Percentiles rank a stretch among this genome's conserved stretches.
Conservation (phyloP, 2,888 invertebrate species). For the Xanthorhoe designata region DNA sequence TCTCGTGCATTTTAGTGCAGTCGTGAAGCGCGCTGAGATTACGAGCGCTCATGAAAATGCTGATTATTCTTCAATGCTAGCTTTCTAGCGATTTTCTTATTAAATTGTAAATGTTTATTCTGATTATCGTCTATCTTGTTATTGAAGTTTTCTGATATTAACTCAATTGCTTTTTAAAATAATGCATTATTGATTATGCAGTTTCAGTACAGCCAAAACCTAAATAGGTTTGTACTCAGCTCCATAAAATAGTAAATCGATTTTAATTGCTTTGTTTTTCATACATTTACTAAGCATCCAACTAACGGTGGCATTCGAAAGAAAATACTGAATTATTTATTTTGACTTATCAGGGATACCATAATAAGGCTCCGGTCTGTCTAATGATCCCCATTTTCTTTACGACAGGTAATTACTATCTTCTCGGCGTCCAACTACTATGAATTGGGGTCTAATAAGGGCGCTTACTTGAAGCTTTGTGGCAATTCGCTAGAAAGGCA, state of each 20-base stretch:
- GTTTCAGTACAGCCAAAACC: no score
- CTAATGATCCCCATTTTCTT: constrained; percentile 41
- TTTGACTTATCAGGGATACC: constrained; percentile 27
- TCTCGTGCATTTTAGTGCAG: constrained; percentile 35
- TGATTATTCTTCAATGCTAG: constrained; percentile 35
- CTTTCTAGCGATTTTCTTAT: constrained; percentile 29
- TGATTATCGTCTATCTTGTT: constrained; percentile 24
- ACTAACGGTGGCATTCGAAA: constrained; percentile 19
- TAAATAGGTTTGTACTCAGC: no score
- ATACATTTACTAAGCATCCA: background rate
- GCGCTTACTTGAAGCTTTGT: constrained; percentile 94
- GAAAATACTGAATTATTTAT: constrained; percentile 32
- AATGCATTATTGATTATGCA: no score
- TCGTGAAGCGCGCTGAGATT: constrained; percentile 26
- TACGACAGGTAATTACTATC: constrained; percentile 93
- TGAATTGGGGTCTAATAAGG: constrained; percentile 96
- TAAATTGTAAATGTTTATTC: constrained; percentile 24
- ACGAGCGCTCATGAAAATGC: constrained; percentile 40
- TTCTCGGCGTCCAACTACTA: constrained; percentile 99
- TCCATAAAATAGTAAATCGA: no score
- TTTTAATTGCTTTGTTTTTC: no score
- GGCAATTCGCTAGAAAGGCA: constrained; percentile 92
- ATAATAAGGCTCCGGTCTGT: constrained; percentile 26
- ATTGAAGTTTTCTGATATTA: constrained; percentile 26
- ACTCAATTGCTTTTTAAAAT: background rate